Percentiles rank a stretch among this genome's conserved stretches.
Evolutionary conservation across 2,888 invertebrate species (phyloP).

Genomic region (Eumacrocentrus americanus): DNA sequence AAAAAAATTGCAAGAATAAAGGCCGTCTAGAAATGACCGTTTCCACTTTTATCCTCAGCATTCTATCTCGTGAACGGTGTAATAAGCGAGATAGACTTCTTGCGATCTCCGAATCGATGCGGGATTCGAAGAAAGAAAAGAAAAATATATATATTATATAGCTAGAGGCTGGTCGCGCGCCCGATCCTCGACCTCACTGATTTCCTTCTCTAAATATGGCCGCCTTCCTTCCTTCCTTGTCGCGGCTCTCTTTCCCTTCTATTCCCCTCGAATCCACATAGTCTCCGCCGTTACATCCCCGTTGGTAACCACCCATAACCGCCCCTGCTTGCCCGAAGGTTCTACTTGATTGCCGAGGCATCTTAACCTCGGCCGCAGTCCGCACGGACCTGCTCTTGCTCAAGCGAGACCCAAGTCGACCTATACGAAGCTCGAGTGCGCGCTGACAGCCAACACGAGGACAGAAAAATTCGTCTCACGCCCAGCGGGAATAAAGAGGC

Average conservation of each 20-base stretch:
- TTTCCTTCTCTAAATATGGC: slow-evolving; percentile 61
- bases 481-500: slow-evolving; percentile 52
- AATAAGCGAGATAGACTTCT: slow-evolving; percentile 28
- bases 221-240: slow-evolving; percentile 47
- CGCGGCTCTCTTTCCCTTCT: slow-evolving; percentile 32
- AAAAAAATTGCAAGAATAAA: not conserved
- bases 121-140: not conserved
- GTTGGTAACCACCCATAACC: slow-evolving; percentile 58
- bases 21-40: too few relatives aligned
- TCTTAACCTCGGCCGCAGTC: slow-evolving; percentile 59
- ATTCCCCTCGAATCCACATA: not conserved
- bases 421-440: slow-evolving; percentile 42
- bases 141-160: slow-evolving; percentile 33
- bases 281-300: slow-evolving; percentile 25
- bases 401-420: slow-evolving; percentile 27
- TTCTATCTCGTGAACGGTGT: slow-evolving; percentile 23
- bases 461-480: slow-evolving; percentile 50
- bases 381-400: slow-evolving; percentile 49
- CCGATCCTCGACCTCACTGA: slow-evolving; percentile 58
- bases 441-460: slow-evolving; percentile 41
- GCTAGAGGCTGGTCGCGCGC: slow-evolving; percentile 46
- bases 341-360: slow-evolving; percentile 62
- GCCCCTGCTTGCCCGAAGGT: slow-evolving; percentile 60
- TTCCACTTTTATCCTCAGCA: too few relatives aligned
- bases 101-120: slow-evolving; percentile 11